These are phyloP conservation scores for Oceanites oceanicus DNA, from an alignment of 2,113 vertebrate species.

Conservation along the genomic window DNA sequence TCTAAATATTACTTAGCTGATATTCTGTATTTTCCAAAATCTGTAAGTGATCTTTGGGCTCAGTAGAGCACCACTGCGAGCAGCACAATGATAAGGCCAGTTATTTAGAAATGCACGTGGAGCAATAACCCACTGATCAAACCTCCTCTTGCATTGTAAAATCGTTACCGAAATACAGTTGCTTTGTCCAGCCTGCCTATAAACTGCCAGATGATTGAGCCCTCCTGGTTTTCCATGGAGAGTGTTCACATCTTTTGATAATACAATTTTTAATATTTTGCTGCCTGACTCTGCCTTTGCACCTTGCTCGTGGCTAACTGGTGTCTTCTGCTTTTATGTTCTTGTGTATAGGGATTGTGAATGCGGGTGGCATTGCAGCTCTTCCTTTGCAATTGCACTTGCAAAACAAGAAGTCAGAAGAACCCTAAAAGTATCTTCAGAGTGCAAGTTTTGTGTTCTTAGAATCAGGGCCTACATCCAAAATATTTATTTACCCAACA, in stretches of 20 bases:
- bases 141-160: background rate
- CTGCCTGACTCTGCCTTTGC: background rate
- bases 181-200: background rate
- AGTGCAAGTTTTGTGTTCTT: background rate
- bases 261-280: background rate
- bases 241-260: background rate
- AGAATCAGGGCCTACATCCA: background rate
- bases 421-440: background rate
- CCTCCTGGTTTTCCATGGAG: background rate
- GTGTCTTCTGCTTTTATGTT: background rate
- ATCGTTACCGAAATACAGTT: background rate
- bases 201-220: background rate
- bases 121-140: background rate
- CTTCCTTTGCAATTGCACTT: background rate
- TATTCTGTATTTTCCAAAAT: background rate
- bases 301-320: background rate
- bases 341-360: background rate
- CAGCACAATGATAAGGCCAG: background rate
- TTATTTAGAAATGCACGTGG: background rate
- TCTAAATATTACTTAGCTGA: background rate
- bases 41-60: background rate
- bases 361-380: background rate
- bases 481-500: background rate
- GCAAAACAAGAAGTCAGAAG: background rate
- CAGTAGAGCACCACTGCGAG: fast-evolving